Conservation (phyloP, 2,888 invertebrate species). For the Sicus ferrugineus region DNA sequence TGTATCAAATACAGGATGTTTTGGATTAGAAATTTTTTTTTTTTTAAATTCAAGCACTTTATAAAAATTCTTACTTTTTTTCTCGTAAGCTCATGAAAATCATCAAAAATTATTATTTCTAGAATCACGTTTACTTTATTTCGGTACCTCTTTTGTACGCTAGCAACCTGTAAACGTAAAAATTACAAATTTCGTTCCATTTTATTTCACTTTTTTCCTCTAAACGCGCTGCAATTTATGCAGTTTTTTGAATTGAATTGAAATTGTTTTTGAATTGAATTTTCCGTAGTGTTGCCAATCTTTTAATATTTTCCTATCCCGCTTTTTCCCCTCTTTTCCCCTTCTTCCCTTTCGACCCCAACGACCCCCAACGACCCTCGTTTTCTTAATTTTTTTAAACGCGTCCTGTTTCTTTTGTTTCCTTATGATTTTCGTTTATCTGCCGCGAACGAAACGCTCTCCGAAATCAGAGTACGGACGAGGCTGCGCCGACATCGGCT, state of each 20-base stretch:
- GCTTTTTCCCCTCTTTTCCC: neutral
- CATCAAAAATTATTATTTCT: conserved; percentile 13
- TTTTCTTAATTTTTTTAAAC: neutral
- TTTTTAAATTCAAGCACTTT: neutral
- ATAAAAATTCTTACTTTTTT: neutral
- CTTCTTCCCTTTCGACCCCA: neutral
- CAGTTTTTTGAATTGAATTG: no score
- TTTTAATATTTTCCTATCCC: neutral
- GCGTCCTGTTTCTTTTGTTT: neutral
- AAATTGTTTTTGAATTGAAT: neutral
- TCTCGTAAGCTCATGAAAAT: conserved; percentile 17
- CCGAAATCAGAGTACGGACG: conserved; percentile 76
- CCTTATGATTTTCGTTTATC: neutral
- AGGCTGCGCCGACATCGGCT: conserved; percentile 80
- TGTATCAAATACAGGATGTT: conserved; percentile 6
- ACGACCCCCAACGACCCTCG: neutral
- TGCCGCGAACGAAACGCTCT: conserved; percentile 24
- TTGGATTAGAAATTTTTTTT: neutral
- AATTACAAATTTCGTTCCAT: neutral
- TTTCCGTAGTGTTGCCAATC: neutral
- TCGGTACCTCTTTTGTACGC: neutral
- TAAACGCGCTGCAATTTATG: neutral
- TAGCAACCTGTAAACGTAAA: neutral
- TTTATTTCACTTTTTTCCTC: neutral
- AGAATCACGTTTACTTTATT: neutral